Percentiles rank a stretch among this genome's conserved stretches.
Evolutionary conservation across 2,888 invertebrate genomes (phyloP).

Genomic region (Myathropa florea): DNA sequence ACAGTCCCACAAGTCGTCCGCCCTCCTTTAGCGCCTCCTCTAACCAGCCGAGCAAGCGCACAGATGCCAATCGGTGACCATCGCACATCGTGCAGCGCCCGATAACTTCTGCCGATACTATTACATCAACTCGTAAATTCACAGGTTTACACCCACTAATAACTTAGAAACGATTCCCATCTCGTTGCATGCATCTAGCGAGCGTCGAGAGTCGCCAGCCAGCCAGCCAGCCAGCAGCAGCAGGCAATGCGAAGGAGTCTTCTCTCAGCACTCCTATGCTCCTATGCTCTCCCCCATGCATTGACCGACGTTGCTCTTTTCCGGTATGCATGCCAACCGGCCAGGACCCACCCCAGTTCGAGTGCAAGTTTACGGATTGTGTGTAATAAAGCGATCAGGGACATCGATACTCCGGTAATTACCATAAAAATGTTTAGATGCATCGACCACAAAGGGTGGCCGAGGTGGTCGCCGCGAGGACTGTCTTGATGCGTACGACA

Average conservation of each 20-base stretch:
- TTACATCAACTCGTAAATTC: constrained; percentile 69
- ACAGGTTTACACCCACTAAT: constrained; percentile 70
- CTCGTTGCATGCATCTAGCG: constrained; percentile 68
- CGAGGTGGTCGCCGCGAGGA: constrained; percentile 53
- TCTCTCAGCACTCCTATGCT: constrained; percentile 16
- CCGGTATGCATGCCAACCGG: constrained; percentile 11
- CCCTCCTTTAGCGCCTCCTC: constrained; percentile 62
- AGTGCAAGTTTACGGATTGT: constrained; percentile 59
- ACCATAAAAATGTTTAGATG: constrained; percentile 69
- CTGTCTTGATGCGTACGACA: constrained; percentile 26
- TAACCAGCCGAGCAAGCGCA: constrained; percentile 16
- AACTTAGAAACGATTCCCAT: constrained; percentile 67
- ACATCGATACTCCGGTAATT: constrained; percentile 70
- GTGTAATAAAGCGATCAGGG: constrained; percentile 70
- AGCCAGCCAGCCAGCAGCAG: background rate
- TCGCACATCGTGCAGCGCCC: constrained; percentile 61
- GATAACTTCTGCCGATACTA: constrained; percentile 62
- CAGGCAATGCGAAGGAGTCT: constrained; percentile 55
- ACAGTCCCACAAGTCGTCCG: constrained; percentile 49
- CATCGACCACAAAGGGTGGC: constrained; percentile 66
- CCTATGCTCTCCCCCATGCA: background rate
- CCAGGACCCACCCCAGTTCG: constrained; percentile 55
- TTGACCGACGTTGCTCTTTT: constrained; percentile 36
- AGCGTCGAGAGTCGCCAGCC: constrained; percentile 3
- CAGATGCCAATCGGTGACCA: constrained; percentile 57